Percentiles rank a stretch among this genome's conserved stretches.
Evolutionary conservation across 2,797 vertebrate species (phyloP).

Genomic region (Carduelis carduelis): DNA sequence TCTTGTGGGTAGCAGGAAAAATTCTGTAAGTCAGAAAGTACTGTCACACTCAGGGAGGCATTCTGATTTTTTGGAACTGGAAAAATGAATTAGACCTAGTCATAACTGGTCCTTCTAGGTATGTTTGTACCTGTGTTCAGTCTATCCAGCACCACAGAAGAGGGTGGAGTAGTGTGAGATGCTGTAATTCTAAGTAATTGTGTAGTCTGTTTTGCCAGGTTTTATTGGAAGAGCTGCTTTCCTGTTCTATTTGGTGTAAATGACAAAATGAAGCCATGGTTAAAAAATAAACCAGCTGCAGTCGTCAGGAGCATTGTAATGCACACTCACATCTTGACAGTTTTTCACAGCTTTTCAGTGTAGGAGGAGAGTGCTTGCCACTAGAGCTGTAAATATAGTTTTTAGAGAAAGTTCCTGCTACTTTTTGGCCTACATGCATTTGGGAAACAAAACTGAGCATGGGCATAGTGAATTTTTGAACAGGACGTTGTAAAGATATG

Average conservation of each 20-base stretch:
- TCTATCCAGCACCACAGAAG: not conserved
- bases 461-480: not conserved
- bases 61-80: not conserved
- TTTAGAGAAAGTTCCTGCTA: constrained; percentile 10
- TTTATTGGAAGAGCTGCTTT: not conserved
- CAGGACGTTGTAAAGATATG: not conserved
- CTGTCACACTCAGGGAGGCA: not conserved
- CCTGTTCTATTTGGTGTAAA: not conserved
- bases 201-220: not conserved
- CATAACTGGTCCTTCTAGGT: not conserved
- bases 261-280: constrained; percentile 52
- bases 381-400: constrained; percentile 38
- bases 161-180: not conserved
- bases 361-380: constrained; percentile 52
- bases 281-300: constrained; percentile 61
- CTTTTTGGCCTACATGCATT: constrained; percentile 21
- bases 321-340: constrained; percentile 42
- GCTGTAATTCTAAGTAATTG: not conserved
- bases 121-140: not conserved
- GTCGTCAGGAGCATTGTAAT: constrained; percentile 26
- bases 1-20: not conserved
- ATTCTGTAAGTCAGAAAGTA: not conserved
- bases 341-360: constrained; percentile 54
- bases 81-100: not conserved
- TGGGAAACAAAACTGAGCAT: not conserved